Evolutionary conservation across 2,797 vertebrate species (phyloP).

Genomic region (Micropoecilia bifurca): DNA sequence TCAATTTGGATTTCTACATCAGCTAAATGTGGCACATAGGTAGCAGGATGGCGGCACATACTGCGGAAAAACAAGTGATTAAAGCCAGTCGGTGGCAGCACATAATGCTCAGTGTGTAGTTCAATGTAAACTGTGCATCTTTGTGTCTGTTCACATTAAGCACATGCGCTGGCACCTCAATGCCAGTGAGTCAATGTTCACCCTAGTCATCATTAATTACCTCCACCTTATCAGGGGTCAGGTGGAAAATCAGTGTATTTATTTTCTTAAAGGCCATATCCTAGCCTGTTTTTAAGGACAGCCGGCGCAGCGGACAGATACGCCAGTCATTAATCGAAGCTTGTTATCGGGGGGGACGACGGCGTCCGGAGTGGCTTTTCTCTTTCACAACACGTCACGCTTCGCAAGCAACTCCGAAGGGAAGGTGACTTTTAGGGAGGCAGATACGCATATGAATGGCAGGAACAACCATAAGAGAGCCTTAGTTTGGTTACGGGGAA

Average conservation of each 20-base stretch:
- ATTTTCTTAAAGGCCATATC: constrained; percentile 73
- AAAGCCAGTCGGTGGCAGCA: constrained; percentile 32
- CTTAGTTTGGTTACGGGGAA: constrained; percentile 8
- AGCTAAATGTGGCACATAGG: constrained; percentile 61
- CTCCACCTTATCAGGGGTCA: constrained; percentile 61
- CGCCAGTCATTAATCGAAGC: constrained; percentile 65
- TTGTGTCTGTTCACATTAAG: constrained; percentile 11
- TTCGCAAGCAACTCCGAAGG: constrained; percentile 27
- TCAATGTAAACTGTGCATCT: constrained; percentile 6
- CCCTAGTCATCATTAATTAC: constrained; percentile 69
- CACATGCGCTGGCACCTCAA: constrained; percentile 35
- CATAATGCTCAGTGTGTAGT: constrained; percentile 2
- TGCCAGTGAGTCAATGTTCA: constrained; percentile 56
- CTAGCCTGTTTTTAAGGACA: constrained; percentile 58
- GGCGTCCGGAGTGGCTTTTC: constrained; percentile 41
- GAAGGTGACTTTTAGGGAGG: constrained; percentile 73
- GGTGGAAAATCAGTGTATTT: constrained; percentile 69
- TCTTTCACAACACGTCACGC: constrained; percentile 50
- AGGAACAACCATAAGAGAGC: background rate
- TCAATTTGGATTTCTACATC: constrained; percentile 35
- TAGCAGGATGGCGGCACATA: constrained; percentile 51
- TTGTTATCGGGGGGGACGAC: constrained; percentile 57
- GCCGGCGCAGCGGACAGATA: constrained; percentile 26
- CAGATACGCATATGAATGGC: constrained; percentile 50
- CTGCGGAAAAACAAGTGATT: constrained; percentile 64